Conservation (phyloP, 2,797 vertebrate genomes). For the Austrolebias charrua region DNA sequence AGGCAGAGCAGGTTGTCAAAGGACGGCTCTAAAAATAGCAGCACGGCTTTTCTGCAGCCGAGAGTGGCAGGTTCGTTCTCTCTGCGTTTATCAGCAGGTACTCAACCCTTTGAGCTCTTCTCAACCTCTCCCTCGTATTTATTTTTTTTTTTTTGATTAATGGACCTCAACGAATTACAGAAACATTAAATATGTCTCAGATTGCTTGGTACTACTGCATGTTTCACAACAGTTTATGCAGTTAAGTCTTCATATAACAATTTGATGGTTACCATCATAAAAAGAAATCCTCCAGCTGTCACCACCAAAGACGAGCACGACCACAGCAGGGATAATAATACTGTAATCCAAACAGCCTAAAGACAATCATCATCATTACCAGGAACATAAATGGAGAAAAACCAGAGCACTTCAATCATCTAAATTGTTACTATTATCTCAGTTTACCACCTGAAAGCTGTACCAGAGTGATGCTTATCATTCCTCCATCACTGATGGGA, state of each 20-base stretch:
- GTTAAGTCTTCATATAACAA: constrained; percentile 2
- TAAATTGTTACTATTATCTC: constrained; percentile 55
- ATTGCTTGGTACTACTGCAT: background rate
- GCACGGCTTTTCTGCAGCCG: constrained; percentile 58
- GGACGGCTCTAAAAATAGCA: constrained; percentile 81
- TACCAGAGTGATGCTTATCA: constrained; percentile 34
- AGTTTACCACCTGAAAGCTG: constrained; percentile 35
- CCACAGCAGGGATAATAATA: constrained; percentile 37
- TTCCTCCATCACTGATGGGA: constrained; percentile 15
- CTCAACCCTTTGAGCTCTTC: constrained; percentile 45
- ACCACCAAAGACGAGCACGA: constrained; percentile 21
- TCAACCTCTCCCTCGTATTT: constrained; percentile 20
- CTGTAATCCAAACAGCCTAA: constrained; percentile 43
- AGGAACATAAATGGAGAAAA: constrained; percentile 38
- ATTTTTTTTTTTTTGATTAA: constrained; percentile 20
- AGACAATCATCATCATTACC: constrained; percentile 55
- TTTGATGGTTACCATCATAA: constrained; percentile 5
- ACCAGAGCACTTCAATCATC: constrained; percentile 43
- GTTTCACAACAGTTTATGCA: background rate
- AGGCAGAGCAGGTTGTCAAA: constrained; percentile 73
- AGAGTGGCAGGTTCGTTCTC: constrained; percentile 73
- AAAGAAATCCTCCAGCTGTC: constrained; percentile 12
- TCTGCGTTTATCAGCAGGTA: constrained; percentile 47
- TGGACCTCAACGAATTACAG: constrained; percentile 6
- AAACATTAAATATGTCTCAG: background rate